These are phyloP conservation scores for Sarcophaga bullata DNA, from an alignment of 1,140 invertebrate species.

Conservation along the genomic window DNA sequence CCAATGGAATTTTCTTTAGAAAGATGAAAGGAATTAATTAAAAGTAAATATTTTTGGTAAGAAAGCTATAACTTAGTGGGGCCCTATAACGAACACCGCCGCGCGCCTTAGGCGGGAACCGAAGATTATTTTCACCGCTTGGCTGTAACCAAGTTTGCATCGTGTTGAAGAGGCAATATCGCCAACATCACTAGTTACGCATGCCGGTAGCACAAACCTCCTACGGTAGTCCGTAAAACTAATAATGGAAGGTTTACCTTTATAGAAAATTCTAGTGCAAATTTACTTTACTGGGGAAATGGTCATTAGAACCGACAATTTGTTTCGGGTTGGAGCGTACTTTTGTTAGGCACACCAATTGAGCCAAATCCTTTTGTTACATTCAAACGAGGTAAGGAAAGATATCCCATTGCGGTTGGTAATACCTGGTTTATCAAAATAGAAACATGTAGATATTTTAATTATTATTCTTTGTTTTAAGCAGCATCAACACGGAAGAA, in stretches of 20 bases:
- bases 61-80: constrained; percentile 75
- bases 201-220: constrained; percentile 95
- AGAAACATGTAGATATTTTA: constrained; percentile 49
- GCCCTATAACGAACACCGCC: constrained; percentile 96
- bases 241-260: constrained; percentile 19
- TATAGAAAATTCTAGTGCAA: neutral
- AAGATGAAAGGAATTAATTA: constrained; percentile 24
- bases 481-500: neutral
- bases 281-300: constrained; percentile 82
- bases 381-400: constrained; percentile 94
- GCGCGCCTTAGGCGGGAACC: no score
- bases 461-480: constrained; percentile 8
- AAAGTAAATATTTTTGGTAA: constrained; percentile 41
- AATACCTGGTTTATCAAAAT: constrained; percentile 99
- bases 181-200: constrained; percentile 96
- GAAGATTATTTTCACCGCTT: constrained; percentile 88
- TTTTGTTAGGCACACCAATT: constrained; percentile 96
- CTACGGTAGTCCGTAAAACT: constrained; percentile 74
- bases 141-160: constrained; percentile 95
- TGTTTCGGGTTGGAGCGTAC: constrained; percentile 98
- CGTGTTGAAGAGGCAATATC: constrained; percentile 94
- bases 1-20: constrained; percentile 49
- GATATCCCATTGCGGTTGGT: constrained; percentile 99
- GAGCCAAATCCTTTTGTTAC: constrained; percentile 99
- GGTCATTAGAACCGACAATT: constrained; percentile 96